Base-by-base conservation (phyloP, 2,888 invertebrate genomes). In the Platycheirus albimanus region DNA sequence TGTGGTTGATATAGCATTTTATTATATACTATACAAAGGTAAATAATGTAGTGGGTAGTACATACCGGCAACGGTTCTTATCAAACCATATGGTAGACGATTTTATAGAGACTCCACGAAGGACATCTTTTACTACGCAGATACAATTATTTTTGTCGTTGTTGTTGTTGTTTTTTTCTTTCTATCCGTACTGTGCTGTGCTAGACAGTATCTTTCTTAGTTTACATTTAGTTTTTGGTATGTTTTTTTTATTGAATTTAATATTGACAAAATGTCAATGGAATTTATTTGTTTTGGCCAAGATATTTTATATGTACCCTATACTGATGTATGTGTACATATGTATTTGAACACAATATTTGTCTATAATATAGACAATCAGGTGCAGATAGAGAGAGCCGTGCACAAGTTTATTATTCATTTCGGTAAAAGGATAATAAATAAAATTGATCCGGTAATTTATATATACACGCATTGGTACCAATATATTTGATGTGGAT, bases 61-160 rank as follows among this genome's bases (percentile, higher is more conserved):
- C 56, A 41, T 38, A 51, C 76, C 80, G 80, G 80, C 80, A 70
- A 70, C 51, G 19, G 64, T 69, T 74, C 67, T 79, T 52, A 79
- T 17, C 70, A 58, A 76, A 80, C 77, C 81, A 81, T 81, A 81
- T 81, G 81, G 81, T 81, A 72, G 77, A 81, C 81, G 71, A 47
- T 71, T 75, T 69, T 61, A 45, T 61, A 30, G 28, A 54, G 30
- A 24, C 30, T 33, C 58, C 30, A 61, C 28, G 64, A 47, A 41
- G 63, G 70, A 77, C 47, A 41, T 63, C 67, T 69, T 78, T 58
- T 69, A 64, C 30, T 70, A 78, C 78, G 72, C 78, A 66, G 64
- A 72, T 67, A 75, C 58, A 20, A 13, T 47, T 43, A 28, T 28
- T 17, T 28, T 17, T 36, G 36, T 20, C 15, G 1, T 41, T 47